A percentile compares a stretch with the other conserved stretches of the same genome.
Evolutionary conservation across 2,797 vertebrate genomes (phyloP).

Genomic region (Gymnopithys bicolor): DNA sequence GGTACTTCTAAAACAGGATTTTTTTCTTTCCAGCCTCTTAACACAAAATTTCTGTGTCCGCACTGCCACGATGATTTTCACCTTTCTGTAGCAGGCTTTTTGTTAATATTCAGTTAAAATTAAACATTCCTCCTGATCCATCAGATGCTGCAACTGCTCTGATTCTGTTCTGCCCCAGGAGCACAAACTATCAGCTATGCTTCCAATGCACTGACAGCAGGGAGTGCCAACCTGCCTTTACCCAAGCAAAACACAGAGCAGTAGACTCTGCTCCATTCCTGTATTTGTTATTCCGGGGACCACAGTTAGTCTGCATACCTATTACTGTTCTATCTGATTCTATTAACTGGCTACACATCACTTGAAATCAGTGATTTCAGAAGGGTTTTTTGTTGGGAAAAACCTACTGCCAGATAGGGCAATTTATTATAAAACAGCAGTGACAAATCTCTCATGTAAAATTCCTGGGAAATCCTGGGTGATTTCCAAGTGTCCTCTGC

Average conservation of each 20-base stretch:
- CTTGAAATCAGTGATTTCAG: neutral
- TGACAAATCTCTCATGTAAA: neutral
- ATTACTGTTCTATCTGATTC: neutral
- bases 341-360: neutral
- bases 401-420: neutral
- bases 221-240: neutral
- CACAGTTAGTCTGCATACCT: neutral
- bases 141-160: neutral
- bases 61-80: neutral
- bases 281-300: neutral
- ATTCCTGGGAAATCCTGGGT: conserved; percentile 21
- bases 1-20: neutral
- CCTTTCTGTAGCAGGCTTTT: neutral
- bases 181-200: neutral
- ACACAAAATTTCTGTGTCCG: neutral
- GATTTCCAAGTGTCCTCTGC: neutral
- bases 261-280: neutral
- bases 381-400: neutral
- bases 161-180: neutral
- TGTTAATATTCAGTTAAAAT: neutral
- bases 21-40: neutral
- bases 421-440: neutral
- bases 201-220: neutral
- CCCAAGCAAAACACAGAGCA: neutral
- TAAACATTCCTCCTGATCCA: neutral